Evolutionary conservation across 1,140 invertebrate genomes (phyloP).

Genomic region (Pogonus chalceus): DNA sequence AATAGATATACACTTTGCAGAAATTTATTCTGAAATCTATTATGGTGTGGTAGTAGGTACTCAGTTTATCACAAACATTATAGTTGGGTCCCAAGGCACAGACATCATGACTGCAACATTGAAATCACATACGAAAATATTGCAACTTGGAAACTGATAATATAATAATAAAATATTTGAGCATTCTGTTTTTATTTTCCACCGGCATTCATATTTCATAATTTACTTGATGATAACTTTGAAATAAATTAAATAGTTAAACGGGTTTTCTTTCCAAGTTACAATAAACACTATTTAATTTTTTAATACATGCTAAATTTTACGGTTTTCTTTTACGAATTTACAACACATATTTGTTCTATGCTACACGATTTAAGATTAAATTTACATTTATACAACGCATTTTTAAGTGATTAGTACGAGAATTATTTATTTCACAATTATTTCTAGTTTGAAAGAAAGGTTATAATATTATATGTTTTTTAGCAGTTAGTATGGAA

Average conservation of each 20-base stretch:
- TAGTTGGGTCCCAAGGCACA: slow-evolving; percentile 30
- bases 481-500: background rate
- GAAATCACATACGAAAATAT: slow-evolving; percentile 13
- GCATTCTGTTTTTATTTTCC: too few relatives aligned
- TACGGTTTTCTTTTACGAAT: background rate
- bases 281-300: background rate
- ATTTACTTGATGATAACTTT: too few relatives aligned
- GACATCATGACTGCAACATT: slow-evolving; percentile 25
- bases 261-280: background rate
- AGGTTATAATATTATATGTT: background rate
- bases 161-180: too few relatives aligned
- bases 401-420: background rate
- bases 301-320: background rate
- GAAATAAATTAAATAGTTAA: too few relatives aligned
- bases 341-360: background rate
- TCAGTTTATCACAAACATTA: slow-evolving; percentile 31
- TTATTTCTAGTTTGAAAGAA: background rate
- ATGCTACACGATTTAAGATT: background rate
- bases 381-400: background rate
- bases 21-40: slow-evolving; percentile 27
- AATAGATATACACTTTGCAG: slow-evolving; percentile 5
- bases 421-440: background rate
- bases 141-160: too few relatives aligned
- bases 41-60: slow-evolving; percentile 29
- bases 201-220: too few relatives aligned